A percentile compares a stretch with the other conserved stretches of the same genome.
phyloP scores from a whole-genome alignment of 2,113 vertebrate genomes.

The Entelurus aequoreus region DNA sequence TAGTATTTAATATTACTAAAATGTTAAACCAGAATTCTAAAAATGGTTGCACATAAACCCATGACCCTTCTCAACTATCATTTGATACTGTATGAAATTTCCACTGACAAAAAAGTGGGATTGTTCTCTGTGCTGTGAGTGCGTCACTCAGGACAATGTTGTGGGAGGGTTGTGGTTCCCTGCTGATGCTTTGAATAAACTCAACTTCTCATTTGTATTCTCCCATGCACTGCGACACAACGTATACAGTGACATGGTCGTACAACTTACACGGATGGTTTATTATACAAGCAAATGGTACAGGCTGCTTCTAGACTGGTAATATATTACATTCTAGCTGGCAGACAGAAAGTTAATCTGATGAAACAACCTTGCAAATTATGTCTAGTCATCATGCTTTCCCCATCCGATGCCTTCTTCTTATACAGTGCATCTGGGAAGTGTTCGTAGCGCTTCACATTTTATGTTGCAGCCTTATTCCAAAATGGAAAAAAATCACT shows the following conservation, averaged over 20 bases:
- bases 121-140: constrained; percentile 21
- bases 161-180: constrained; percentile 48
- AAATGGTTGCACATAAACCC: too few relatives aligned
- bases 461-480: too few relatives aligned
- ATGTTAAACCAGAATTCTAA: too few relatives aligned
- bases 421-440: too few relatives aligned
- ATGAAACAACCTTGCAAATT: too few relatives aligned
- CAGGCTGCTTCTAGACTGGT: neutral
- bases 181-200: constrained; percentile 49
- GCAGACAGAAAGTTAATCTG: too few relatives aligned
- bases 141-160: constrained; percentile 45
- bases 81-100: constrained; percentile 28
- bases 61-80: too few relatives aligned
- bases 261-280: constrained; percentile 11
- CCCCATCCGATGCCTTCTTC: too few relatives aligned
- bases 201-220: constrained; percentile 42
- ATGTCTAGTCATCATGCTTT: too few relatives aligned
- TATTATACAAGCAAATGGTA: constrained; percentile 20
- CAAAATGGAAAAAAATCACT: too few relatives aligned
- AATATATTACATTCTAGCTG: neutral
- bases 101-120: constrained; percentile 9
- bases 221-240: neutral
- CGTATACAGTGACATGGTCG: neutral
- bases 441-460: too few relatives aligned
- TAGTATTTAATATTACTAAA: too few relatives aligned